phyloP scores from a whole-genome alignment of 2,888 invertebrate genomes.

The Hirtodrosophila alboralis region DNA sequence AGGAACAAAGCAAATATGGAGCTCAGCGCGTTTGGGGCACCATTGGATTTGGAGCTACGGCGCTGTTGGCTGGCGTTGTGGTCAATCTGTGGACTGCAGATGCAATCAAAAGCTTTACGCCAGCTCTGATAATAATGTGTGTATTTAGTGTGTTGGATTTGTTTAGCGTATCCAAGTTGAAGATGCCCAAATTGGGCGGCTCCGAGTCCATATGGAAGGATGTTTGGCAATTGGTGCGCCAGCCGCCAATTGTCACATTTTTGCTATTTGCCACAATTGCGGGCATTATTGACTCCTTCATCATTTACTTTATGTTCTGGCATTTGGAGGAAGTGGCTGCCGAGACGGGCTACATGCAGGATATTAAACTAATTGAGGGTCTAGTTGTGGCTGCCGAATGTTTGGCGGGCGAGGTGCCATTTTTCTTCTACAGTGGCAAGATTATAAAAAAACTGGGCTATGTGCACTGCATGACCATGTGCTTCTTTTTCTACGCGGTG shows the following conservation, averaged over 20 bases:
- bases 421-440: constrained; percentile 89
- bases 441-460: constrained; percentile 92
- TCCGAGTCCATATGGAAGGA: constrained; percentile 89
- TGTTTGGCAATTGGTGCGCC: constrained; percentile 86
- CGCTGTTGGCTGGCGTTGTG: constrained; percentile 88
- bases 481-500: constrained; percentile 90
- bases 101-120: constrained; percentile 87
- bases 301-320: constrained; percentile 93
- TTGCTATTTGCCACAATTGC: constrained; percentile 90
- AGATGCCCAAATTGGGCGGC: constrained; percentile 89
- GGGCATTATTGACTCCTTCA: constrained; percentile 91
- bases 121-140: constrained; percentile 89
- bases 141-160: constrained; percentile 88
- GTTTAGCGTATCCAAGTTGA: constrained; percentile 86
- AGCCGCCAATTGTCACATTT: constrained; percentile 88
- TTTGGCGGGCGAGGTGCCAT: constrained; percentile 90
- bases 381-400: constrained; percentile 91
- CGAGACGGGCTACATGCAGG: constrained; percentile 86
- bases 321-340: constrained; percentile 91
- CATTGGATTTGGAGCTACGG: constrained; percentile 90
- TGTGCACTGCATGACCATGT: constrained; percentile 90
- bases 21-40: constrained; percentile 93
- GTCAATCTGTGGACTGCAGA: constrained; percentile 88
- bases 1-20: constrained; percentile 89
- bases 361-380: constrained; percentile 92